phyloP scores from a whole-genome alignment of 2,113 vertebrate species.

The Daboia siamensis region DNA sequence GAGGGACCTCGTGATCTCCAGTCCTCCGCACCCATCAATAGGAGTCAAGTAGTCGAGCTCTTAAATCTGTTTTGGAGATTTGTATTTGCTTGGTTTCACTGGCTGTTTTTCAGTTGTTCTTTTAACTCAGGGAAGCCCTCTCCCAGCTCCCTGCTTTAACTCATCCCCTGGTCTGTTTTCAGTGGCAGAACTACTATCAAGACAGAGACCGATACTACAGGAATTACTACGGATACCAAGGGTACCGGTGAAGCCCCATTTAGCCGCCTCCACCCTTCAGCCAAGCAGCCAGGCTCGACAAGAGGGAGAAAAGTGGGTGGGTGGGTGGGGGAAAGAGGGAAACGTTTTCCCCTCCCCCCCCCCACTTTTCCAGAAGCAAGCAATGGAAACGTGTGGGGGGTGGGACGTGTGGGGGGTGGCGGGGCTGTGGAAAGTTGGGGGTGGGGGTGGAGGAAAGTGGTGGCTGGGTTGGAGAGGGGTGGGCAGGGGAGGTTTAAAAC shows the following conservation, averaged over 20 bases:
- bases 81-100: no score
- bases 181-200: constrained; percentile 78
- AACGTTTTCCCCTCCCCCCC: neutral
- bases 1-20: no score
- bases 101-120: no score
- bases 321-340: constrained; percentile 19
- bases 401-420: constrained; percentile 50
- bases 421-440: constrained; percentile 48
- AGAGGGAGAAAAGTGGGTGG: neutral
- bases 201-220: constrained; percentile 73
- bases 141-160: neutral
- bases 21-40: neutral
- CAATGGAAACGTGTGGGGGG: constrained; percentile 65
- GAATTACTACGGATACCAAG: constrained; percentile 72
- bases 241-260: constrained; percentile 70
- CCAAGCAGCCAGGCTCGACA: constrained; percentile 46
- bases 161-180: constrained; percentile 45
- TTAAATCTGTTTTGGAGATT: neutral
- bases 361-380: constrained; percentile 55
- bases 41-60: no score
- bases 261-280: constrained; percentile 47
- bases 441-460: constrained; percentile 44
- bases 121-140: fast-evolving
- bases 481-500: constrained; percentile 52
- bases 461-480: constrained; percentile 27